phyloP scores from a whole-genome alignment of 2,797 vertebrate genomes.

The Percopsis omiscomaycus region DNA sequence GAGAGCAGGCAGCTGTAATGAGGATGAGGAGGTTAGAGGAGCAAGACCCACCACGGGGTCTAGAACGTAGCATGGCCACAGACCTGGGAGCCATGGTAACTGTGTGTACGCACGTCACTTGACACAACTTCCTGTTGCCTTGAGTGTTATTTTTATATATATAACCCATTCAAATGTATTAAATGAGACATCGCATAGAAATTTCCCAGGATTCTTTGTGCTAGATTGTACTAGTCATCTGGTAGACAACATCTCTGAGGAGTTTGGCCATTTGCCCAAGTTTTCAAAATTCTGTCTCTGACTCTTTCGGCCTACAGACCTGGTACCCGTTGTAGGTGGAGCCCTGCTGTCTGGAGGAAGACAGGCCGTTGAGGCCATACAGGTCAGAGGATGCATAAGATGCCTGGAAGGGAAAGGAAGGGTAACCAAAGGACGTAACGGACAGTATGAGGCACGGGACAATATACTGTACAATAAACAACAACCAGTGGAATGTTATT shows the following conservation, averaged over 20 bases:
- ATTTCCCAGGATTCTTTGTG: neutral
- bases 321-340: conserved; percentile 80
- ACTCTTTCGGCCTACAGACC: conserved; percentile 79
- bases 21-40: neutral
- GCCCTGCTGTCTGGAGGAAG: conserved; percentile 71
- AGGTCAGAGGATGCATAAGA: conserved; percentile 73
- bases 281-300: too few species aligned
- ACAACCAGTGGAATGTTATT: too few species aligned
- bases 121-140: too few species aligned
- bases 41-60: neutral
- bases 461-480: too few species aligned
- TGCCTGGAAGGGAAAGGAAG: conserved; percentile 49
- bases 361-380: conserved; percentile 67
- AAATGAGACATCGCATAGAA: too few species aligned
- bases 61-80: neutral
- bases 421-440: neutral
- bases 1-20: conserved; percentile 16
- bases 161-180: too few species aligned
- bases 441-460: too few species aligned
- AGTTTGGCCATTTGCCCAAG: too few species aligned
- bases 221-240: neutral
- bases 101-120: neutral
- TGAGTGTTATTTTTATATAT: too few species aligned
- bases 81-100: neutral
- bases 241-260: neutral